Evolutionary conservation across 2,113 vertebrate genomes (phyloP), one percentile per base, ranked within the genome.

Genomic region (Chionis minor): DNA sequence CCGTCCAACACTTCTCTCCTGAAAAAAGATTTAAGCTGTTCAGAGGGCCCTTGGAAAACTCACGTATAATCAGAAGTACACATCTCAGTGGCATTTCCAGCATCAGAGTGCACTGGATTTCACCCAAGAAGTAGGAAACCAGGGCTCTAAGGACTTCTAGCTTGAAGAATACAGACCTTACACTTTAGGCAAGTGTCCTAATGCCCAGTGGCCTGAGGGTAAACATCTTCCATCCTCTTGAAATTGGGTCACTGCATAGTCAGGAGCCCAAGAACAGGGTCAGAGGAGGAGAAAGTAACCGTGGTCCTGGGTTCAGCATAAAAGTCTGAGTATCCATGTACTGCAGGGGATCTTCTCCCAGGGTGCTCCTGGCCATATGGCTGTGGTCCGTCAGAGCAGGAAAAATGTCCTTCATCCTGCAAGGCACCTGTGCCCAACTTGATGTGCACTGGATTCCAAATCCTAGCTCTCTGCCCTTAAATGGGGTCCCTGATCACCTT

Each of bases 21-120:
- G 35, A 72, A 90, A 88, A 67, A 87, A 61, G 10, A 14, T 55
- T 69, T 85, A n/a, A 69, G n/a, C 40, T 82, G 19, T 73, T 85
- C 54, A 66, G 86, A 85, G 21, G 13, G 33, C 42, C 42, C 65
- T 75, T 93, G 69, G 51, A 75, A 83, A 55, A 55, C 59, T 73
- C 55, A 26, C 0, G 0, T 72, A 3, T 69, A 65, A n/a, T n/a
- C 38, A 44, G 44, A 86, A 80, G 30, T 59, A 63, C 27, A 15
- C 1, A 1, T 83, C 49, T 90, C 20, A 35, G 49, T 54, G 58
- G 40, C 58, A 69, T 72, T 96, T 69, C 35, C 45, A 82, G 49
- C 45, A 82, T 87, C 65, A 91, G 56, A 95, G n/a, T 35, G 13
- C 27, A 23, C 18, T 91, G 74, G 33, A 75, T 82, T 94, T 91